Evolutionary conservation across 2,797 vertebrate genomes (phyloP).

Genomic region (Amazonetta brasiliensis): DNA sequence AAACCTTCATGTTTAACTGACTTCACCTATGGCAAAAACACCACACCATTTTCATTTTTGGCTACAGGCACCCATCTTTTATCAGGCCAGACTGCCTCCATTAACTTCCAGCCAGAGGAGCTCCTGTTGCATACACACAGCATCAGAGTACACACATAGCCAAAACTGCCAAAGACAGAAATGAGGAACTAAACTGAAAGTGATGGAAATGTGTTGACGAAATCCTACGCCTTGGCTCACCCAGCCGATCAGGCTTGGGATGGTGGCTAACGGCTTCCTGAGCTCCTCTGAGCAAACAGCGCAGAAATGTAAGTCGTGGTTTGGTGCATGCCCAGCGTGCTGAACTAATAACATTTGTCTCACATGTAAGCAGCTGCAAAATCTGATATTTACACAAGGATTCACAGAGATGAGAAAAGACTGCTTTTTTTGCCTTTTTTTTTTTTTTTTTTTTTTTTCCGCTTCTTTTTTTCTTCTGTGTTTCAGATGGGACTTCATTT

Average conservation of each 20-base stretch:
- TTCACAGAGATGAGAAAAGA: constrained; percentile 54
- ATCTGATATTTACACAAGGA: constrained; percentile 70
- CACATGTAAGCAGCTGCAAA: constrained; percentile 62
- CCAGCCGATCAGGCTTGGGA: background rate
- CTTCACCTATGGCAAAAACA: background rate
- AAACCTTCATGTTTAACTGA: background rate
- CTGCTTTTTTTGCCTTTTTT: background rate
- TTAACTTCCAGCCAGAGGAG: background rate
- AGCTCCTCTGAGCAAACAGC: constrained; percentile 9
- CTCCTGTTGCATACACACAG: background rate
- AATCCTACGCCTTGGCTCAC: background rate
- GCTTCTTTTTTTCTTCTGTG: background rate
- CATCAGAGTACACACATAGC: background rate
- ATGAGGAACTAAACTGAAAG: background rate
- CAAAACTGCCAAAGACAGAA: background rate
- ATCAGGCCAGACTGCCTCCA: background rate
- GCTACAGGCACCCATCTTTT: background rate
- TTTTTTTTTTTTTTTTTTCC: too few species aligned
- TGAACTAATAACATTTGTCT: constrained; percentile 59
- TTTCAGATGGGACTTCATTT: constrained; percentile 44
- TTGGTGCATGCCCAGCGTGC: constrained; percentile 38
- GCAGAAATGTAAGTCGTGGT: constrained; percentile 21
- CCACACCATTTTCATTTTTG: background rate
- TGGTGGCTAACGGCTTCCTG: background rate
- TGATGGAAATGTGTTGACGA: constrained; percentile 12